Evolutionary conservation across 2,797 vertebrate genomes (phyloP), one percentile per base, ranked within the genome.

Genomic region (Tapera naevia): DNA sequence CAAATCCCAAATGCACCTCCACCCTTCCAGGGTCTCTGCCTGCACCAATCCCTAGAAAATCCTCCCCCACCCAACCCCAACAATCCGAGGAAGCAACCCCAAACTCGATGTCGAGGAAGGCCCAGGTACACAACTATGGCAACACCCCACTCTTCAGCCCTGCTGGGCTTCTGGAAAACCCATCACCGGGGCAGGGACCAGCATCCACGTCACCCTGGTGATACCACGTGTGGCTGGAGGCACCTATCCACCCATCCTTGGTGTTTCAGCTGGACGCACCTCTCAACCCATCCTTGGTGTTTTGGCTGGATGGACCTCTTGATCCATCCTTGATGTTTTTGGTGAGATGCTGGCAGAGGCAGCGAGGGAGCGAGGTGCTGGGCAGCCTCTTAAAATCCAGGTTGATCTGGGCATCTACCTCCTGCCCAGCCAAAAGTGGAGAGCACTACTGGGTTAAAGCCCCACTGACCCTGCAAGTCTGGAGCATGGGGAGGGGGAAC

Each of bases 21-120:
- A 51, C 22, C 41, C 45, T 18, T 46, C 75, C 2, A 0, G 50
- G 32, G 8, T 35, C 14, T 35, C 71, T 1, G 0, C 24, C 54
- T 11, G 19, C 14, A 2, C 39, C 0, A 0, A 18, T 13, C 24
- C 62, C 11, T 60, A 1, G 3, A 2, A 51, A 23, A 61, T n/a
- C 56, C 24, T 76, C n/a, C 30, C 69, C 35, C 50, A 13, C 2
- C 16, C 24, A 7, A 37, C 35, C n/a, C n/a, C n/a, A n/a, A 6
- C 0, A 0, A 21, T 2, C 0, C 0, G 33, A 53, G 73, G 57
- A 39, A 58, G 82, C 21, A 1, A 7, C 61, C 13, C 11, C 0
- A 9, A 65, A 35, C 5, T 13, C 0, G 0, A 25, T 9, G 41
- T 2, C 2, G 7, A 41, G 65, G 60, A 28, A 32, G 41, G 4